These are phyloP conservation scores for Oostethus manadensis DNA, from an alignment of 2,113 vertebrate species.

Conservation along the genomic window DNA sequence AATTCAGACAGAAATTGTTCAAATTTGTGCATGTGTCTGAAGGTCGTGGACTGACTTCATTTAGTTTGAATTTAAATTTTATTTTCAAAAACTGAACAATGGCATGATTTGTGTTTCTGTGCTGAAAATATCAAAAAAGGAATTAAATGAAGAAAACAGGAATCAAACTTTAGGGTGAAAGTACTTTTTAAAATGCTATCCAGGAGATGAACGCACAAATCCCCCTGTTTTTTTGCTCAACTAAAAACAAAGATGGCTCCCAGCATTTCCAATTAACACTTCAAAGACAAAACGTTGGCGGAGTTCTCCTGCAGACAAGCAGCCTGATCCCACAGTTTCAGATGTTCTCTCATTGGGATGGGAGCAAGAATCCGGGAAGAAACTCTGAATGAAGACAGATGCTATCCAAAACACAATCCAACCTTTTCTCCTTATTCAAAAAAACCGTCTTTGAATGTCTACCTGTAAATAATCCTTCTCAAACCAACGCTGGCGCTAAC, in stretches of 20 bases:
- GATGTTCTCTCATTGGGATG: conserved; percentile 44
- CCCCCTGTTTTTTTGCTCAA: background rate
- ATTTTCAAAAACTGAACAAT: background rate
- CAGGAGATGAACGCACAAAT: conserved; percentile 7
- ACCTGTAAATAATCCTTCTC: background rate
- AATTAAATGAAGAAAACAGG: conserved; percentile 1
- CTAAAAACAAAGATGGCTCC: conserved; percentile 65
- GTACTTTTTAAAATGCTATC: conserved; percentile 28
- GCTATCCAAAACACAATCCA: background rate
- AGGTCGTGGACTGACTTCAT: too few relatives aligned
- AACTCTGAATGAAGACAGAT: conserved; percentile 14
- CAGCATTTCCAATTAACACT: conserved; percentile 65
- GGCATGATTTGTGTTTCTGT: conserved; percentile 9
- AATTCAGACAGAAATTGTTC: conserved; percentile 30
- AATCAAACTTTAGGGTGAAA: conserved; percentile 16
- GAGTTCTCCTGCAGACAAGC: conserved; percentile 42
- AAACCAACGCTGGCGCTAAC: background rate
- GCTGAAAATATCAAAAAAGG: conserved; percentile 28
- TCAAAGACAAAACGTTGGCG: conserved; percentile 55
- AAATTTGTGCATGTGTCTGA: background rate
- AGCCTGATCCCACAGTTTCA: conserved; percentile 53
- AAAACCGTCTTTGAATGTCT: background rate
- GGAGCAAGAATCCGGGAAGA: conserved; percentile 16
- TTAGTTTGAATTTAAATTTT: background rate
- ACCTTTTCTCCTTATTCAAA: too few relatives aligned